phyloP scores from a whole-genome alignment of 1,140 invertebrate genomes.

The Hylyphantes graminicola region DNA sequence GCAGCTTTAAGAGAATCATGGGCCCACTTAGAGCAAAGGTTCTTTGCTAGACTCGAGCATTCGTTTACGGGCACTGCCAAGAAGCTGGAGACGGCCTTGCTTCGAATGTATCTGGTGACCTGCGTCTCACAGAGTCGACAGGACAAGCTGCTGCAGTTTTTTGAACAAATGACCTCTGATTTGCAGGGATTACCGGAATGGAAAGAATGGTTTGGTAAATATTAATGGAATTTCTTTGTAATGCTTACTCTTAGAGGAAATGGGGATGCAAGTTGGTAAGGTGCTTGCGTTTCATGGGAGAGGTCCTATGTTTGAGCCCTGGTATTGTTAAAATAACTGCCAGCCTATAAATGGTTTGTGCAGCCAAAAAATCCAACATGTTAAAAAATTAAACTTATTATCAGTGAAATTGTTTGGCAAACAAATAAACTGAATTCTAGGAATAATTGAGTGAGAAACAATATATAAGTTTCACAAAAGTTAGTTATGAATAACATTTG shows the following conservation, averaged over 20 bases:
- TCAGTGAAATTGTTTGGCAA: too few species aligned
- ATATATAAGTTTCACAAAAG: too few species aligned
- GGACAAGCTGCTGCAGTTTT: constrained; percentile 91
- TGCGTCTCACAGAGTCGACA: constrained; percentile 82
- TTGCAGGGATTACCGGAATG: constrained; percentile 90
- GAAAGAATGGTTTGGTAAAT: constrained; percentile 97
- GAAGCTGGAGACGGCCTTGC: constrained; percentile 88
- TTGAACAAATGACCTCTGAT: constrained; percentile 86
- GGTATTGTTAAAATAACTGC: neutral
- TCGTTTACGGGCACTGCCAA: constrained; percentile 82
- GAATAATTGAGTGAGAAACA: too few species aligned
- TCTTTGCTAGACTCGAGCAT: constrained; percentile 88
- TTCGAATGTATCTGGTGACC: constrained; percentile 91
- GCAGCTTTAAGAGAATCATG: constrained; percentile 83
- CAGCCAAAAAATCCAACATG: too few species aligned
- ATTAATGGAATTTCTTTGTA: neutral
- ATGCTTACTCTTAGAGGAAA: neutral
- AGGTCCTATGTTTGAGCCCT: neutral
- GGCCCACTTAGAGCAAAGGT: constrained; percentile 84
- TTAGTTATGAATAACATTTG: too few species aligned
- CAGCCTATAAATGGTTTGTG: neutral
- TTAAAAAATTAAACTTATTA: too few species aligned
- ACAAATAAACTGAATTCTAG: too few species aligned
- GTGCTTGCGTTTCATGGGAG: neutral
- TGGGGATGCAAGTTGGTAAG: neutral